phyloP scores from a whole-genome alignment of 2,113 vertebrate genomes.

The Cettia cetti region DNA sequence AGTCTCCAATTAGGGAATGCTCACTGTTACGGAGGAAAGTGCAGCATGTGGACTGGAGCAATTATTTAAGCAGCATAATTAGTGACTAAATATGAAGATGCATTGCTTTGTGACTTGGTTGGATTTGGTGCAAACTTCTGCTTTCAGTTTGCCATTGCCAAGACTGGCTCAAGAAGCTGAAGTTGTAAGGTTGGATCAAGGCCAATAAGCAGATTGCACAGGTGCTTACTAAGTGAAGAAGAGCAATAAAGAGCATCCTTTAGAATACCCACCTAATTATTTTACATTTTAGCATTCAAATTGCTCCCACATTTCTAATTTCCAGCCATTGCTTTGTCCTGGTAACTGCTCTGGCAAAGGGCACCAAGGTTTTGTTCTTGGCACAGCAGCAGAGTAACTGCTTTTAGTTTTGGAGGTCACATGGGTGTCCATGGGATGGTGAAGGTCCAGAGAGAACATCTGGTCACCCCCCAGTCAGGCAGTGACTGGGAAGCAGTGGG shows the following conservation, averaged over 20 bases:
- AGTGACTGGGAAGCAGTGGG: neutral
- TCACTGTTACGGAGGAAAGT: neutral
- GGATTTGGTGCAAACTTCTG: neutral
- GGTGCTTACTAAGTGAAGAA: neutral
- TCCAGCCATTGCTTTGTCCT: neutral
- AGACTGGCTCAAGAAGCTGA: neutral
- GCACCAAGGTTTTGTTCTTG: neutral
- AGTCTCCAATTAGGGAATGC: neutral
- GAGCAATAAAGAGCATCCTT: neutral
- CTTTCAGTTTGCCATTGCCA: neutral
- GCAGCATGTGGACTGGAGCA: neutral
- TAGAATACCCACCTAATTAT: neutral
- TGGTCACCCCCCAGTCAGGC: neutral
- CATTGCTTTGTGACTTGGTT: neutral
- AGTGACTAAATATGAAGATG: neutral
- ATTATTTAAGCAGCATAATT: neutral
- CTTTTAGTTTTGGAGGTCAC: neutral
- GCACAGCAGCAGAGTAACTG: rapidly evolving
- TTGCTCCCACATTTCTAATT: neutral
- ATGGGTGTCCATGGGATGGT: rapidly evolving
- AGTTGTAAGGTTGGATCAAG: neutral
- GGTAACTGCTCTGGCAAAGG: neutral
- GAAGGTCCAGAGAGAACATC: neutral
- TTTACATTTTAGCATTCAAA: neutral
- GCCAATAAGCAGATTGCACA: neutral